A percentile compares a stretch with the other conserved stretches of the same genome.
Evolutionary conservation across 2,113 vertebrate genomes (phyloP).

Genomic region (Geococcyx californianus): DNA sequence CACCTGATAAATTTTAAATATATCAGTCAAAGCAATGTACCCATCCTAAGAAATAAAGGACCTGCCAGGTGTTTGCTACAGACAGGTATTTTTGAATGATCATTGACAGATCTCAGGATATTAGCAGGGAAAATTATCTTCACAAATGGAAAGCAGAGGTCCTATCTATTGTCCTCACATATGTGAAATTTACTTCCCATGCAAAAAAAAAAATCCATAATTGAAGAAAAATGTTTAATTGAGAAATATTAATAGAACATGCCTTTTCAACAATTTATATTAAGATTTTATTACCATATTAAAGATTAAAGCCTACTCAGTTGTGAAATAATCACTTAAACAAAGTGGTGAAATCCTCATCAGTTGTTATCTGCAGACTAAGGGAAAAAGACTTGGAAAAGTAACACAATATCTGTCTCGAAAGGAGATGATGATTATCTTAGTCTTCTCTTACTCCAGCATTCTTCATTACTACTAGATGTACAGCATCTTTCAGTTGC

Average conservation of each 20-base stretch:
- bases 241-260: slow-evolving; percentile 42
- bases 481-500: not conserved
- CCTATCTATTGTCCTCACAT: not conserved
- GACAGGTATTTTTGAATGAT: not conserved
- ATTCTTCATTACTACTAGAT: not conserved
- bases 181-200: slow-evolving; percentile 8
- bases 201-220: slow-evolving; percentile 28
- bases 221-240: slow-evolving; percentile 43
- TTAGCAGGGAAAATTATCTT: not conserved
- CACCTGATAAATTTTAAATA: not conserved
- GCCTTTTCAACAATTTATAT: slow-evolving; percentile 22
- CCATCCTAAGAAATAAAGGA: not conserved
- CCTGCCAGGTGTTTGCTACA: not conserved
- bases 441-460: not conserved
- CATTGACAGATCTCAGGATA: not conserved
- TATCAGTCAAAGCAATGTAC: not conserved
- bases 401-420: not conserved
- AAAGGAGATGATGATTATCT: not conserved
- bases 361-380: not conserved
- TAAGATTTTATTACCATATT: not conserved
- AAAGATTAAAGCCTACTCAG: slow-evolving; percentile 14
- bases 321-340: slow-evolving; percentile 6
- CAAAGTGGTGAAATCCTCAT: not conserved
- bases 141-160: not conserved
- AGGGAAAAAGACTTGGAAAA: not conserved